Conservation (phyloP, 2,113 vertebrate genomes). For the Saccopteryx bilineata region DNA sequence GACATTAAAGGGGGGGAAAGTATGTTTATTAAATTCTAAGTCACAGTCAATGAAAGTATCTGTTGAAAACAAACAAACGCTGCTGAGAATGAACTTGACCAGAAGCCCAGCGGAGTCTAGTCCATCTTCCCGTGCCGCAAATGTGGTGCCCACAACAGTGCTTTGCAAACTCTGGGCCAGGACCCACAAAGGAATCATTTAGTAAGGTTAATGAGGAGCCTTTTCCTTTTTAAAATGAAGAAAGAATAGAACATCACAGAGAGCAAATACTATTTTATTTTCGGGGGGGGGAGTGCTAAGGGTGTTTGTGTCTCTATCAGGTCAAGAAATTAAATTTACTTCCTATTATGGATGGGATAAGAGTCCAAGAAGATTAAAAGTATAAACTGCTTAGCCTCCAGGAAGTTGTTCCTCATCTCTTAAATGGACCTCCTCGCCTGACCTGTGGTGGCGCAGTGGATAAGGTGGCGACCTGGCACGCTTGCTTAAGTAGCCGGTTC, state of each 20-base stretch:
- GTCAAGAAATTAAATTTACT: conserved; percentile 42
- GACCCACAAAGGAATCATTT: neutral
- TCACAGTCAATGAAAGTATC: neutral
- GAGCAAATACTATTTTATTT: neutral
- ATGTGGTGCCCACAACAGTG: neutral
- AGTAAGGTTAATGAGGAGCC: neutral
- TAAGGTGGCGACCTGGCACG: too few relatives aligned
- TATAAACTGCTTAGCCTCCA: neutral
- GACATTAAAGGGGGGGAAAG: neutral
- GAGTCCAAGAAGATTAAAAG: neutral
- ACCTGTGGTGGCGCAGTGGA: too few relatives aligned
- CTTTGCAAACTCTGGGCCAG: neutral
- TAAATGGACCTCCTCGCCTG: neutral
- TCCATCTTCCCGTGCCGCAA: neutral
- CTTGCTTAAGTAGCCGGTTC: too few relatives aligned
- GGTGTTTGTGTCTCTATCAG: neutral
- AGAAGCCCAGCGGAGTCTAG: neutral
- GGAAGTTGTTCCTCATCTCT: neutral
- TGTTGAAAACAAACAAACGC: neutral
- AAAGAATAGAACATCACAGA: neutral
- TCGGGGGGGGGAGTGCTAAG: neutral
- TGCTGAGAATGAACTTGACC: neutral
- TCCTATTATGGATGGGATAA: neutral
- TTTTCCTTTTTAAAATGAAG: neutral
- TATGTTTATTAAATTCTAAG: neutral